These are phyloP conservation scores for Pachycephala philippinensis DNA, from an alignment of 2,113 vertebrate genomes.

Conservation along the genomic window DNA sequence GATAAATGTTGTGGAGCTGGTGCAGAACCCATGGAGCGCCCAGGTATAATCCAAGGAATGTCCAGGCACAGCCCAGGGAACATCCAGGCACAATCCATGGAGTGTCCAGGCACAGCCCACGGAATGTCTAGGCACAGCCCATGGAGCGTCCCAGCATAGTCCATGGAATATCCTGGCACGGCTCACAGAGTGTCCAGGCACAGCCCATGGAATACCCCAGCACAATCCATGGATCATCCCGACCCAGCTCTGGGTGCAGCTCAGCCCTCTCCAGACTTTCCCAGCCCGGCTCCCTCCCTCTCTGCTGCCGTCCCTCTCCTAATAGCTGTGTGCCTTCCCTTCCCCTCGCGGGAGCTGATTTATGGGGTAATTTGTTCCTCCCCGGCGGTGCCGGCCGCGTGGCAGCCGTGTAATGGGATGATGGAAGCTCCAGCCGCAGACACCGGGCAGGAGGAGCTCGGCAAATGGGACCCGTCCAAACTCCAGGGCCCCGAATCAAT, in stretches of 20 bases:
- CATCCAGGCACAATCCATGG: fast-evolving
- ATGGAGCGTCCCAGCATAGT: fast-evolving
- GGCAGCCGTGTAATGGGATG: constrained; percentile 79
- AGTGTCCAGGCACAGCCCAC: neutral
- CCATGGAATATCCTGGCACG: neutral
- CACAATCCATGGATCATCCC: fast-evolving
- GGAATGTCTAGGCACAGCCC: neutral
- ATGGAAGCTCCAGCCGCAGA: constrained; percentile 74
- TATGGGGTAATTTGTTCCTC: constrained; percentile 87
- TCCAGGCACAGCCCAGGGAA: fast-evolving
- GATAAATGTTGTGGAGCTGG: fast-evolving
- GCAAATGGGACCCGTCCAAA: constrained; percentile 58
- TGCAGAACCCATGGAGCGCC: fast-evolving
- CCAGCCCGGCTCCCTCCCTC: constrained; percentile 39
- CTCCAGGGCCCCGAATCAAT: constrained; percentile 53
- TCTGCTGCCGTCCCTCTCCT: constrained; percentile 56
- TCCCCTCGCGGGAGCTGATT: constrained; percentile 80
- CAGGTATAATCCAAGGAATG: fast-evolving
- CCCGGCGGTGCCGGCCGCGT: constrained; percentile 74
- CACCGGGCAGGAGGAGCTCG: constrained; percentile 64
- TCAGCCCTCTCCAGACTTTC: neutral
- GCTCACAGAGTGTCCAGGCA: fast-evolving
- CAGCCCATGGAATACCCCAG: fast-evolving
- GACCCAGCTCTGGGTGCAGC: neutral
- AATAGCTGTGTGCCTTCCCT: constrained; percentile 69